phyloP scores from a whole-genome alignment of 1,140 invertebrate genomes.

The Andrena cerasifolii region DNA sequence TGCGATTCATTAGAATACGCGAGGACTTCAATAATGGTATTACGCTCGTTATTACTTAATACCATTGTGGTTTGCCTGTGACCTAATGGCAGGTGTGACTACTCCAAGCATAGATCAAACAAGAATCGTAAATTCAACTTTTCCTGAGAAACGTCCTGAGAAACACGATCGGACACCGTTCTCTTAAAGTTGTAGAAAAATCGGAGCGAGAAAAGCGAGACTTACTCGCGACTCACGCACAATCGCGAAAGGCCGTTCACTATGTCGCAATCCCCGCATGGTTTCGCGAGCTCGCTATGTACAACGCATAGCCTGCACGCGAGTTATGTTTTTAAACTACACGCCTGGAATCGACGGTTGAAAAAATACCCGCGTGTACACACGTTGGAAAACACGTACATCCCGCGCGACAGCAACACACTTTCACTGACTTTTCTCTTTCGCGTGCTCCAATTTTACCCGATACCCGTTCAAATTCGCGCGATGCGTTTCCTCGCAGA shows the following conservation, averaged over 20 bases:
- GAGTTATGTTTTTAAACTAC: neutral
- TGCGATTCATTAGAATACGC: neutral
- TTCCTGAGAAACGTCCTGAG: no score
- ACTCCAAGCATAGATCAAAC: no score
- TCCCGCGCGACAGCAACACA: neutral
- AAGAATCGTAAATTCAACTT: no score
- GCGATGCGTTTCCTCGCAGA: no score
- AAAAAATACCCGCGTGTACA: neutral
- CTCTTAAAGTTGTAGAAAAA: no score
- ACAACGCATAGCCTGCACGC: neutral
- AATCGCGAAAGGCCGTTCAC: conserved; percentile 23
- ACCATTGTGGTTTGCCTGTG: neutral
- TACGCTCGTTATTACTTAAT: neutral
- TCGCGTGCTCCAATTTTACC: neutral
- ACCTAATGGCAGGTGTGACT: no score
- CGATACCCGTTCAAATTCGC: neutral
- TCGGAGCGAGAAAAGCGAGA: neutral
- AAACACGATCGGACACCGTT: neutral
- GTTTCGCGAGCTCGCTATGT: neutral
- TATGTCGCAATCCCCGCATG: conserved; percentile 36
- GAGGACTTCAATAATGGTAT: neutral
- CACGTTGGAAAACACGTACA: neutral
- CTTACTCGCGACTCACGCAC: neutral
- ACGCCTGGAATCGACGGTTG: neutral
- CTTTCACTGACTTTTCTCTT: conserved; percentile 2